Percentiles rank a stretch among this genome's conserved stretches.
Evolutionary conservation across 1,140 invertebrate species (phyloP).

Genomic region (Bombus huntii): DNA sequence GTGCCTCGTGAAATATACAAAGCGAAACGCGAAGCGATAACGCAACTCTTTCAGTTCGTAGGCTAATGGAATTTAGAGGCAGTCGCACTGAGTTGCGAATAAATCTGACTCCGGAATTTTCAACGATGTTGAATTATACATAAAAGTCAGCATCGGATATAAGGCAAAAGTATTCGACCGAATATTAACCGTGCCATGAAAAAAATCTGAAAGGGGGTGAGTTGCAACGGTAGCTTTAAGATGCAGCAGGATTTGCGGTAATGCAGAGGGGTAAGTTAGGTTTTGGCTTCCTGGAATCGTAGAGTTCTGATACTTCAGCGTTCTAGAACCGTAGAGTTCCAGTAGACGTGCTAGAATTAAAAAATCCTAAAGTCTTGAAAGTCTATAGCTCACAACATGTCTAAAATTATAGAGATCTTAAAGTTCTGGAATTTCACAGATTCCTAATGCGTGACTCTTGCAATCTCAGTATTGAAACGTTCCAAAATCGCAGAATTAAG

Average conservation of each 20-base stretch:
- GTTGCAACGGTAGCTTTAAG: not conserved
- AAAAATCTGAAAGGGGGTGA: not conserved
- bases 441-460: not conserved
- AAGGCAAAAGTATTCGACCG: not conserved
- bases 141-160: not conserved
- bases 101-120: slow-evolving; percentile 2
- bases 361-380: not conserved
- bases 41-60: slow-evolving; percentile 6
- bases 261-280: not conserved
- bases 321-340: not conserved
- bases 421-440: not conserved
- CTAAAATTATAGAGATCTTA: not conserved
- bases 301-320: not conserved
- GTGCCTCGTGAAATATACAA: slow-evolving; percentile 20
- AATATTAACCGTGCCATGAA: not conserved
- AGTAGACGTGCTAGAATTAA: no score
- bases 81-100: not conserved
- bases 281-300: not conserved
- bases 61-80: slow-evolving; percentile 17
- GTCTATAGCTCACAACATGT: not conserved
- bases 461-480: not conserved
- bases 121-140: not conserved
- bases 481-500: not conserved
- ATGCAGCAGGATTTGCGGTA: not conserved
- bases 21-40: not conserved